Evolutionary conservation across 2,113 vertebrate genomes (phyloP).

Genomic region (Callospermophilus lateralis): DNA sequence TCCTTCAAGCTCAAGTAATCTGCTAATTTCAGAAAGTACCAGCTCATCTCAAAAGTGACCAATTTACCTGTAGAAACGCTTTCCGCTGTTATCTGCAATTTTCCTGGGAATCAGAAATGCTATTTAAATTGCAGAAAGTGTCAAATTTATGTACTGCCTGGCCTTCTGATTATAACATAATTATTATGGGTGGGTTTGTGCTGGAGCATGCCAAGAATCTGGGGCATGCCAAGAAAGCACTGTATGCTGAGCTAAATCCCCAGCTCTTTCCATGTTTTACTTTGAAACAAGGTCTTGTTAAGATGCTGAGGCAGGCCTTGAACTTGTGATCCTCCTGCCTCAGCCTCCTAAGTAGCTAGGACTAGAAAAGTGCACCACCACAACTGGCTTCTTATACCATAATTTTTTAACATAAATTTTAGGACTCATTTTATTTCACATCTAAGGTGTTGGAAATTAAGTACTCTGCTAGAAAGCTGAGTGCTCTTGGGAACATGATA

Average conservation of each 20-base stretch:
- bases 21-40: constrained; percentile 61
- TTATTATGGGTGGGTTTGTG: not conserved
- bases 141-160: not conserved
- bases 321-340: not conserved
- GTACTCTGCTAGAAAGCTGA: not conserved
- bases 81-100: not conserved
- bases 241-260: not conserved
- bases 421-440: not conserved
- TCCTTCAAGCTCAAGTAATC: constrained; percentile 56
- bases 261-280: not conserved
- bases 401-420: constrained; percentile 22
- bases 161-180: not conserved
- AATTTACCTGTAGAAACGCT: not conserved
- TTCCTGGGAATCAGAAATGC: constrained; percentile 51
- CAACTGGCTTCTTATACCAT: not conserved
- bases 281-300: not conserved
- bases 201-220: not conserved
- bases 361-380: not conserved
- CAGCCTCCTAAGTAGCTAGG: not conserved
- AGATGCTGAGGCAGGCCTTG: not conserved
- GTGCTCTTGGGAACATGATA: not conserved
- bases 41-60: constrained; percentile 19
- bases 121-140: constrained; percentile 48
- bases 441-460: not conserved
- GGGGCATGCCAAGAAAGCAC: not conserved